A percentile compares a stretch with the other conserved stretches of the same genome.
Conservation (phyloP, 2,797 vertebrate genomes). For the Rhyacichthys aspro region DNA sequence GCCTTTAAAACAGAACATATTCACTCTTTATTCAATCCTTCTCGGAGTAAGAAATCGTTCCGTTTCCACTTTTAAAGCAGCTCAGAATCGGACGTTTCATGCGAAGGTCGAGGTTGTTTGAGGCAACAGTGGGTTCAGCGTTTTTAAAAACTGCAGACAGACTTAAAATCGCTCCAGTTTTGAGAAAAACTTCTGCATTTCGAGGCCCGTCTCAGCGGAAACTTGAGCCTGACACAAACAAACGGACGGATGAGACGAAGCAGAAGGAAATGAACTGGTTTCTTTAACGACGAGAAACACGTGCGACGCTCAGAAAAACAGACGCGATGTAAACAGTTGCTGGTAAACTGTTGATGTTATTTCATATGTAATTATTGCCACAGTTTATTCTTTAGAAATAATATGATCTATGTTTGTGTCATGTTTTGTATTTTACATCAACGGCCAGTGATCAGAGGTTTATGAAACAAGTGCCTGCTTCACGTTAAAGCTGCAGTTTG, state of each 20-base stretch:
- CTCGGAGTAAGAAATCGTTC: too few relatives aligned
- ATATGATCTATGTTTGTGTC: background rate
- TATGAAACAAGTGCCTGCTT: background rate
- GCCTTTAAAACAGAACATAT: too few relatives aligned
- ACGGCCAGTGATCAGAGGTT: background rate
- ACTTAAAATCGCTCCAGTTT: conserved; percentile 8
- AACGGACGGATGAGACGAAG: conserved; percentile 34
- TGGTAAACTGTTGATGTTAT: conserved; percentile 83
- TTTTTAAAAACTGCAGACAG: background rate
- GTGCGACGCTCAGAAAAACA: background rate
- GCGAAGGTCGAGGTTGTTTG: background rate
- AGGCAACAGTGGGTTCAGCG: background rate
- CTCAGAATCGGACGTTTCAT: background rate
- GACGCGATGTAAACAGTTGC: conserved; percentile 79
- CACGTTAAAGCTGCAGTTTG: background rate
- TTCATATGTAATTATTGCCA: conserved; percentile 70
- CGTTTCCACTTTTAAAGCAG: too few relatives aligned
- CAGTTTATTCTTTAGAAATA: conserved; percentile 12
- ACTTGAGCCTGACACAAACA: conserved; percentile 32
- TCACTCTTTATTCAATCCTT: too few relatives aligned
- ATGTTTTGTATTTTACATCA: background rate
- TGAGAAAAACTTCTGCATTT: conserved; percentile 52
- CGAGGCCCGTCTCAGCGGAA: conserved; percentile 25
- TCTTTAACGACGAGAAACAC: background rate
- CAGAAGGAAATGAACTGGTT: conserved; percentile 39